Base-by-base conservation (phyloP, 2,888 invertebrate genomes). In the Lamellibrachia columna region DNA sequence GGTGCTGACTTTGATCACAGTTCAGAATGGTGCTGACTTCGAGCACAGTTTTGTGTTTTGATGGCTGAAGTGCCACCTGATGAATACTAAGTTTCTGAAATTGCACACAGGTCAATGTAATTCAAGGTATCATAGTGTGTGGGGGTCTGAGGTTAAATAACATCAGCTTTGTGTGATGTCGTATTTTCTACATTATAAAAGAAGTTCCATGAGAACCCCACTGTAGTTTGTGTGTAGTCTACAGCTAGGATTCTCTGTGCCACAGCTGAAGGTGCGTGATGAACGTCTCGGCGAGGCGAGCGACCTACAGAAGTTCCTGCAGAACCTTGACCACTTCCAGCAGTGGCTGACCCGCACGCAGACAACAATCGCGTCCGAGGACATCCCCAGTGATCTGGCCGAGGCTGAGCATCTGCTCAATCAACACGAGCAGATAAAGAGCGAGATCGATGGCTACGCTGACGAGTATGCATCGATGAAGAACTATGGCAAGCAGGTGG, bases 261-360 rank as follows among this genome's bases (percentile, higher is more conserved):
- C 75, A 90, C 97, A 98, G 98, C 97, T 99, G 95, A 99, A 99
- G 97, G 99, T 99, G 96, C 98, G 99, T 94, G 99, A 99, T 97
- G 98, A 99, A 1, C 99, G 99, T 96, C 97, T 99, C 96, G 99
- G 99, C 96, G 99, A 99, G 97, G 99, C 99, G 6, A 99, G 99
- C 92, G 99, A 99, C 96, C 97, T 99, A 94, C 99, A 99, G 97
- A 98, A 99, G 93, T 97, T 97, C 96, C 95, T 97, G 93, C 96
- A 99, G 94, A 99, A 99, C 96, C 98, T 99, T 95, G 99, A 99
- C 97, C 99, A 99, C 97, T 99, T 99, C 98, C 99, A 99, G 97
- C 98, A 98, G 0, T 99, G 99, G 99, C 97, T 99, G 95, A 99
- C 99, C 93, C 99, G 99, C 97, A 99, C 99, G 0, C 99, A 99